Base-by-base conservation (phyloP, 2,888 invertebrate genomes). In the Gibbula magus region DNA sequence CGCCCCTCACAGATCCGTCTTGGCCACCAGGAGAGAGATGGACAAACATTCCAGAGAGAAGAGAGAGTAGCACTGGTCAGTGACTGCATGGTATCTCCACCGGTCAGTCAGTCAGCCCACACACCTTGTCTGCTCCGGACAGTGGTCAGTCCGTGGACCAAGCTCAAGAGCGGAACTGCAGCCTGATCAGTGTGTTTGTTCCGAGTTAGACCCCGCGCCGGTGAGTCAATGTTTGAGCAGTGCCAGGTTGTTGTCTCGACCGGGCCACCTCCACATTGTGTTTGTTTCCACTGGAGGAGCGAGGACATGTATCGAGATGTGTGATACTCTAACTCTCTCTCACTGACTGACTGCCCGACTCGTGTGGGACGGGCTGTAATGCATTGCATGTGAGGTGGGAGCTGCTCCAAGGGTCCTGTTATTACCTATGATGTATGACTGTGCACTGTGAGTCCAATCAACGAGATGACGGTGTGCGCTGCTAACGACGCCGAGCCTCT, bases 211-310 rank as follows among this genome's bases (percentile, higher is more conserved):
- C 29, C 61, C 61, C 29, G 25, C 22, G 61, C 61, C 61, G 61
- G 61, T 61, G 61, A 29, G 61, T 61, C 61, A 61, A 61, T 61
- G 61, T 61, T 61, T 61, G 61, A 29, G n/a, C 16, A 25, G 29
- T 29, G 61, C 29, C 61, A 61, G 61, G 61, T 61, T 61, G 61
- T 61, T 61, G 61, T 61, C 61, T 61, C 25, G 61, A 29, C 29
- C 29, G 29, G 61, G 22, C 61, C 29, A 25, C 10, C 45, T 45
- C 13, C 10, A 45, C 45, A 45, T 13, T 45, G 45, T 45, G 45
- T 45, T 45, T 45, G 45, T 45, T 45, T 45, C 45, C 13, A 5
- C 45, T 45, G 45, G 45, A 45, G 45, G 13, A 10, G 45, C 45
- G 1, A 13, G 45, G 45, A 45, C 45, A 45, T 45, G 45, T 45